phyloP scores from a whole-genome alignment of 2,113 vertebrate species.

The Taurulus bubalis region DNA sequence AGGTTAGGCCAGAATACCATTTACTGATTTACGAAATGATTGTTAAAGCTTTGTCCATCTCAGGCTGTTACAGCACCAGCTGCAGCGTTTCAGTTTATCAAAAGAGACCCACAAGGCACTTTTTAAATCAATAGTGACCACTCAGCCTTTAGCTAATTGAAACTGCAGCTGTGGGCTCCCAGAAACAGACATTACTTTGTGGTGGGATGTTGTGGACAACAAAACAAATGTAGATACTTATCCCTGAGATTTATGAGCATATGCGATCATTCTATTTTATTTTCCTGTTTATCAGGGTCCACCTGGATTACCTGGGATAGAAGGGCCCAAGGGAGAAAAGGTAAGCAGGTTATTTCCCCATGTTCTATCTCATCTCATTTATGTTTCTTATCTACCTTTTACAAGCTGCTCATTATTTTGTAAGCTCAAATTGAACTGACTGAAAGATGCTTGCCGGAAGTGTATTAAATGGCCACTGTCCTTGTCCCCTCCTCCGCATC shows the following conservation, averaged over 20 bases:
- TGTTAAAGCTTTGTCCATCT: slow-evolving; percentile 27
- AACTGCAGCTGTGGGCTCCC: slow-evolving; percentile 55
- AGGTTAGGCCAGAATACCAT: background rate
- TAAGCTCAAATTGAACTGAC: slow-evolving; percentile 49
- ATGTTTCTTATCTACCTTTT: slow-evolving; percentile 19
- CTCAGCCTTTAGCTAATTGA: slow-evolving; percentile 77
- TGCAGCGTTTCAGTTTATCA: slow-evolving; percentile 42
- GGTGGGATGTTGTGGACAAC: slow-evolving; percentile 50
- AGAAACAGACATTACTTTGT: slow-evolving; percentile 51
- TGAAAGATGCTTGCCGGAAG: slow-evolving; percentile 61
- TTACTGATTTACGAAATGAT: slow-evolving; percentile 17
- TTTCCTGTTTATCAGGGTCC: slow-evolving; percentile 85
- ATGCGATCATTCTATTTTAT: background rate
- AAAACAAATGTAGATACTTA: slow-evolving; percentile 47
- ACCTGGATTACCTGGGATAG: slow-evolving; percentile 90
- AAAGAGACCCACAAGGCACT: slow-evolving; percentile 53
- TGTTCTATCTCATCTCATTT: slow-evolving; percentile 19
- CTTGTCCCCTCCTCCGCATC: slow-evolving; percentile 66
- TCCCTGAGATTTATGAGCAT: slow-evolving; percentile 40
- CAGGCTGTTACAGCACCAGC: slow-evolving; percentile 28
- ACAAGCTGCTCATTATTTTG: slow-evolving; percentile 35
- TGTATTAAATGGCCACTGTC: slow-evolving; percentile 65
- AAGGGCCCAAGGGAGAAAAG: slow-evolving; percentile 95
- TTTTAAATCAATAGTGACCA: slow-evolving; percentile 72
- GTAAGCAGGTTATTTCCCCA: slow-evolving; percentile 76